Base-by-base conservation (phyloP, 2,888 invertebrate genomes). In the Dione juno region DNA sequence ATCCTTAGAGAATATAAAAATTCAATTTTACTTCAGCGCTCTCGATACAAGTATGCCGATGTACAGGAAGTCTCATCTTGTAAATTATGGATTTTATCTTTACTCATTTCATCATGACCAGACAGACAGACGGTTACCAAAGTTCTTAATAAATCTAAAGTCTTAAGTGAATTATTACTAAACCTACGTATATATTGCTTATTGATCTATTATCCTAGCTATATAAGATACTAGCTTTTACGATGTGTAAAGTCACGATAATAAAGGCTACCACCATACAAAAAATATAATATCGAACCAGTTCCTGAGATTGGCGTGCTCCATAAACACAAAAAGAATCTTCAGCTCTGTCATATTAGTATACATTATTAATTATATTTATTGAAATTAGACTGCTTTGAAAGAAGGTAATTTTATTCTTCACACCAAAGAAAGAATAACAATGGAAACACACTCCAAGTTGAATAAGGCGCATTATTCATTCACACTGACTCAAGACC, bases 381-480 rank as follows among this genome's bases (percentile, higher is more conserved):
- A 16, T 48, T 16, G 16, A 48, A 48, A 21, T n/a, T 21, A 11
- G 6, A 6, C 28, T 28, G 11, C 3, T 19, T 50, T 16, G 16
- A 37, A 64, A 64, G 10, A 50, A 10, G 11, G 37, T 37, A 28
- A 64, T 13, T n/a, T 40, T 19, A 35, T 14, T 13, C 40, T 40
- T 14, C 19, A 16, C 16, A 37, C 57, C 19, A 64, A 50, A 64
- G 50, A 64, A 52, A 64, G 13, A 13, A 19, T 14, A 64, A 64
- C 64, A 50, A 64, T 52, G 50, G 50, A 19, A 16, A 64, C 64
- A 14, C 40, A 14, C 50, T 37, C 50, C 40, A 64, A 64, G 50
- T 16, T 52, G 50, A 50, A 64, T 48, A 64, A 50, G 64, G 50
- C 63, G 16, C 16, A 40, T 64, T 64, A 50, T 50, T 64, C 48